A percentile compares a stretch with the other conserved stretches of the same genome.
phyloP scores from a whole-genome alignment of 2,888 invertebrate genomes.

The Eudemis profundana region DNA sequence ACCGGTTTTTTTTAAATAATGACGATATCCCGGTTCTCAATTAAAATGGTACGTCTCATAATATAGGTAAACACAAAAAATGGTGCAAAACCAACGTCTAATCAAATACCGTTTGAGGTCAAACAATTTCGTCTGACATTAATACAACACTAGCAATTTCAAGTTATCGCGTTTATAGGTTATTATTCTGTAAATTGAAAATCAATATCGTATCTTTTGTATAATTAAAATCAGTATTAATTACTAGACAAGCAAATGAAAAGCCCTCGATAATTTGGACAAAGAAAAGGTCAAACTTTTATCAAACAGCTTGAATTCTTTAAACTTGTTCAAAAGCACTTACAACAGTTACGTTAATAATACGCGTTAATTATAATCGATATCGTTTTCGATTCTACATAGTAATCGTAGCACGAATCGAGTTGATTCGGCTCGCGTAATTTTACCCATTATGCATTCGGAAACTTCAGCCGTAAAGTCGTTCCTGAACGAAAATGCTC shows the following conservation, averaged over 20 bases:
- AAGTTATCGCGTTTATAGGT: conserved; percentile 11
- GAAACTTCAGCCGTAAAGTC: conserved; percentile 63
- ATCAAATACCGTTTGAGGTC: neutral
- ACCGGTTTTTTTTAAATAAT: too few species aligned
- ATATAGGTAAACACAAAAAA: neutral
- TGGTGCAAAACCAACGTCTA: neutral
- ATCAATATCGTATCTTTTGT: conserved; percentile 57
- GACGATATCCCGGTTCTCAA: too few species aligned
- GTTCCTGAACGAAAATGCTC: conserved; percentile 57
- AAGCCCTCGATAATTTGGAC: conserved; percentile 64
- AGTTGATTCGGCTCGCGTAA: conserved; percentile 74
- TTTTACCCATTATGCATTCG: conserved; percentile 73
- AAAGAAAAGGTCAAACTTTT: conserved; percentile 70
- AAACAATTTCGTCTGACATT: conserved; percentile 9
- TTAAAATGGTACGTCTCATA: too few species aligned
- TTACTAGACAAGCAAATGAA: conserved; percentile 72
- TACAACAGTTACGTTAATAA: conserved; percentile 73
- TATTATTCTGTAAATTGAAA: conserved; percentile 44
- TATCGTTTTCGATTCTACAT: conserved; percentile 71
- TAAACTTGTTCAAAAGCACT: conserved; percentile 69
- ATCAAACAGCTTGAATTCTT: conserved; percentile 68
- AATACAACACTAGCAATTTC: conserved; percentile 26
- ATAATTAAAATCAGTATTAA: conserved; percentile 72
- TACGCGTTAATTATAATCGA: conserved; percentile 76
- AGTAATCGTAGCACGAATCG: conserved; percentile 74